Evolutionary conservation across 2,113 vertebrate genomes (phyloP).

Genomic region (Glaucidium brasilianum): DNA sequence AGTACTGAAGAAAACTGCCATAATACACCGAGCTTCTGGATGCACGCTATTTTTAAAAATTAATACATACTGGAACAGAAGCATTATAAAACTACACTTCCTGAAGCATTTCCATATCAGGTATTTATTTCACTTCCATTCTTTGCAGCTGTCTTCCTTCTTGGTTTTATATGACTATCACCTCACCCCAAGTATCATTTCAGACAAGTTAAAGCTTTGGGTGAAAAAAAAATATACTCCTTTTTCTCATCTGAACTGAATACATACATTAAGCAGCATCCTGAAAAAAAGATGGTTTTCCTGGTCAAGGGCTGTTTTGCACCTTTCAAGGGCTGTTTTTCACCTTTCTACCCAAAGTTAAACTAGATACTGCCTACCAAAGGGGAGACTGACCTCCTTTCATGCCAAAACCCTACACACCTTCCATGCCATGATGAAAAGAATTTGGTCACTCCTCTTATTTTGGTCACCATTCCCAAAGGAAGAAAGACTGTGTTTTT

Average conservation of each 20-base stretch:
- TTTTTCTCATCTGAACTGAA: neutral
- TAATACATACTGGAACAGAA: neutral
- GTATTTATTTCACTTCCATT: neutral
- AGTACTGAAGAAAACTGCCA: neutral
- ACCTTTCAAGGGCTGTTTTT: neutral
- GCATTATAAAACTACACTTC: neutral
- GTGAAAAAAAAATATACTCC: neutral
- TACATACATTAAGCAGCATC: rapidly evolving
- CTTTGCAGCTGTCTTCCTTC: neutral
- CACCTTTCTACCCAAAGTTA: neutral
- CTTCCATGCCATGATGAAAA: neutral
- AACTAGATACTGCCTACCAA: neutral
- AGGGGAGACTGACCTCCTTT: neutral
- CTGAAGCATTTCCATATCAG: neutral
- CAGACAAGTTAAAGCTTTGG: neutral
- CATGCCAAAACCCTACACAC: neutral
- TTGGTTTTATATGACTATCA: neutral
- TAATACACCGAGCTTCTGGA: neutral
- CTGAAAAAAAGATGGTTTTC: neutral
- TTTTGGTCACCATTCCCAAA: neutral
- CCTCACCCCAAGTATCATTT: neutral
- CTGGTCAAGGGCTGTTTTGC: neutral
- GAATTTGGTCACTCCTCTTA: neutral
- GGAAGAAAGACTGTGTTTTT: neutral
- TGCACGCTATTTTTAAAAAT: neutral